Base-by-base conservation (phyloP, 2,888 invertebrate genomes). In the Drosophila kanekoi region DNA sequence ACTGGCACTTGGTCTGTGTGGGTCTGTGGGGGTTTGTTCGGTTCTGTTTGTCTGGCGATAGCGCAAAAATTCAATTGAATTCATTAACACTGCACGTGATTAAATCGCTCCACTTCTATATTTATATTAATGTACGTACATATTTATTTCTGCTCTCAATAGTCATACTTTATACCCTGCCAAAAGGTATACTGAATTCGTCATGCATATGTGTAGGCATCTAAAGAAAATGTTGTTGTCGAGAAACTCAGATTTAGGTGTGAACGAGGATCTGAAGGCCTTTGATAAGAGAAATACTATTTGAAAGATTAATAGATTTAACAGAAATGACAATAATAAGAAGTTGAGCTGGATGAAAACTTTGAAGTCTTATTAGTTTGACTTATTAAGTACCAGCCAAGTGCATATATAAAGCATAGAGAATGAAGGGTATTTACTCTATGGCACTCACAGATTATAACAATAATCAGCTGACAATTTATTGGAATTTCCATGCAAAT, bases 401-500 rank as follows among this genome's bases (percentile, higher is more conserved):
- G 23, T 1, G 23, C 8, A 23, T 23, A 23, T 8, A 23, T 23
- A 23, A 23, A 8, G 2, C 8, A 9, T 40, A 18, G 10, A 10
- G 13, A 11, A 11, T 16, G 16, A 16, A 47, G 35, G 11, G 11
- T 14, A 11, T 33, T 16, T 14, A 9, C 13, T 16, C 4, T 14
- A 8, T 33, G 4, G 8, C 14, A 9, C 2, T 14, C 32, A 18
- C 8, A 23, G 3, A 16, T 40, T 8, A 47, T 49, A 45, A 56
- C 64, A 79, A 70, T 81, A 79, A 77, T 77, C 80, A 70, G 63
- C 70, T 72, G 73, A 72, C 79, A 82, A 79, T 87, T 79, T 89
- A 84, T 84, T 79, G 81, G 72, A 76, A 75, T 82, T 86, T 81
- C 75, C 75, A 84, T 88, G 81, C 86, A 84, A 86, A 87, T 83